Evolutionary conservation across 2,113 vertebrate genomes (phyloP).

Genomic region (Spheniscus mendiculus): DNA sequence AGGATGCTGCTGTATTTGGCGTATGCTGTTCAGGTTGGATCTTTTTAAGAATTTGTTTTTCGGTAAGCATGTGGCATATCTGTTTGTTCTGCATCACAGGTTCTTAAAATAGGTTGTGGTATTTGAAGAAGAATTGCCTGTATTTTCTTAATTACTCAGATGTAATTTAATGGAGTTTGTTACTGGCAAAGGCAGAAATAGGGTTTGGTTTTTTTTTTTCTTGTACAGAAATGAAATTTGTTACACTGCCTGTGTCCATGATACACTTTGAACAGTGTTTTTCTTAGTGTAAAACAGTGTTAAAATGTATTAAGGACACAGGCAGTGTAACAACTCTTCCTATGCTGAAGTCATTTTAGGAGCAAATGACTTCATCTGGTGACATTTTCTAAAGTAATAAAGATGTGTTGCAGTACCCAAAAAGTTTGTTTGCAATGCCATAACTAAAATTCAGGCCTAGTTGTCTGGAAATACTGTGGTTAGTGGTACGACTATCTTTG

Average conservation of each 20-base stretch:
- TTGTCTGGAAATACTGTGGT: not conserved
- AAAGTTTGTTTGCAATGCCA: not conserved
- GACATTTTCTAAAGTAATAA: not conserved
- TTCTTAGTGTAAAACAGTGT: not conserved
- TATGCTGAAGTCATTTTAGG: not conserved
- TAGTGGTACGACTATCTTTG: not conserved
- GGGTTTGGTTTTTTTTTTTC: not conserved
- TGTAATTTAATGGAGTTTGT: not conserved
- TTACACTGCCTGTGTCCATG: not conserved
- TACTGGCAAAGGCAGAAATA: not conserved
- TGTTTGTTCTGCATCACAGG: not conserved
- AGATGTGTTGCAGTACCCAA: not conserved
- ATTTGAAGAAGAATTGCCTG: not conserved
- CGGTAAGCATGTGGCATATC: accelerated
- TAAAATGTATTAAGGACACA: not conserved
- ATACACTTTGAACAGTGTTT: not conserved
- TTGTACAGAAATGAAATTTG: not conserved
- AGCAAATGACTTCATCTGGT: not conserved
- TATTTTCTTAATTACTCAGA: not conserved
- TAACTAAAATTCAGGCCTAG: not conserved
- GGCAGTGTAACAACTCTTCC: not conserved
- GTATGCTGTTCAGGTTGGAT: not conserved
- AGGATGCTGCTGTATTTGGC: not conserved
- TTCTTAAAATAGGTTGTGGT: not conserved
- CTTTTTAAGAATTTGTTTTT: not conserved